These are phyloP conservation scores for Selene dorsalis DNA, from an alignment of 2,797 vertebrate genomes.

Conservation along the genomic window DNA sequence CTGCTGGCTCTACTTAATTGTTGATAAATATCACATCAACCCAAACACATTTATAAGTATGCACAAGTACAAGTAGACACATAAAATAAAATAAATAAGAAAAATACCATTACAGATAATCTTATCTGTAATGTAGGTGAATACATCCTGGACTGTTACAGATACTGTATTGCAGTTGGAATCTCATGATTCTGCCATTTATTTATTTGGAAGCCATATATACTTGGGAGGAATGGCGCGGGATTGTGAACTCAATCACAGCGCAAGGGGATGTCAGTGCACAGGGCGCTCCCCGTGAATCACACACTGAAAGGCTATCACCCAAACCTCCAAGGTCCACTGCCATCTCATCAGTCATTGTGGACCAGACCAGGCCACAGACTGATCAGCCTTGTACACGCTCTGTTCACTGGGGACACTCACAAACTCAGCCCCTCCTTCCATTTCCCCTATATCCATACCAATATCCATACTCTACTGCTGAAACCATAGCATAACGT, in stretches of 20 bases:
- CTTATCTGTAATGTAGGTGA: conserved; percentile 42
- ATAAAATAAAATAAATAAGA: conserved; percentile 12
- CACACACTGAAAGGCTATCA: conserved; percentile 86
- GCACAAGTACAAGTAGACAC: conserved; percentile 21
- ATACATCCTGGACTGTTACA: conserved; percentile 38
- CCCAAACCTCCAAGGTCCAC: conserved; percentile 86
- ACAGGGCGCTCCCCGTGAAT: conserved; percentile 82
- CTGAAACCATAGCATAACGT: conserved; percentile 65
- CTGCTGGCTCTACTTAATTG: neutral
- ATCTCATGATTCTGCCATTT: conserved; percentile 78
- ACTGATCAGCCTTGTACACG: conserved; percentile 82
- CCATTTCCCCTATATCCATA: conserved; percentile 69
- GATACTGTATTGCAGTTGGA: conserved; percentile 53
- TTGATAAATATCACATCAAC: conserved; percentile 39
- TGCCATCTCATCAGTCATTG: conserved; percentile 84
- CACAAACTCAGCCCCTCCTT: conserved; percentile 63
- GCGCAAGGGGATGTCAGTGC: conserved; percentile 79
- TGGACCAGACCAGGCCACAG: conserved; percentile 73
- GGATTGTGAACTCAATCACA: conserved; percentile 86
- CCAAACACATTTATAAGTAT: conserved; percentile 12
- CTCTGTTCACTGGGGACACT: conserved; percentile 79
- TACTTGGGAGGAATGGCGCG: conserved; percentile 73
- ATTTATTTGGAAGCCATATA: conserved; percentile 77
- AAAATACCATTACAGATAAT: conserved; percentile 51
- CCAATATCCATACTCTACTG: conserved; percentile 65